Conservation (phyloP, 2,113 vertebrate species). For the Phyllopteryx taeniolatus region DNA sequence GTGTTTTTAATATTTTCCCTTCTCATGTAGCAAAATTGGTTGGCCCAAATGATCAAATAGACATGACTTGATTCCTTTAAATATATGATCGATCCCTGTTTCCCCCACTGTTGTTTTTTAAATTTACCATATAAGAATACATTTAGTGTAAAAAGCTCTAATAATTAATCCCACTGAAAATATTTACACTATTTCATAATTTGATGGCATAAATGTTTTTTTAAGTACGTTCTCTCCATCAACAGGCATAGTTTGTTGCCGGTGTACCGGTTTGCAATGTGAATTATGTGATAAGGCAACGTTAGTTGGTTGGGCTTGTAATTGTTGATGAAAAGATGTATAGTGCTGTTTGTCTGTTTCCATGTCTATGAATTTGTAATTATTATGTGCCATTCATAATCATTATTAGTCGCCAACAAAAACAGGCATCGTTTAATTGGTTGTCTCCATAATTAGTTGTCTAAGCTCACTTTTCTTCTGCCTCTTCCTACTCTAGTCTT, state of each 20-base stretch:
- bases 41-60: background rate
- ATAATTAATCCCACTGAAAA: constrained; percentile 29
- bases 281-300: constrained; percentile 61
- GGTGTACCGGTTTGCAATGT: constrained; percentile 22
- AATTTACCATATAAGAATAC: background rate
- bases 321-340: constrained; percentile 67
- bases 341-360: constrained; percentile 53
- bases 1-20: background rate
- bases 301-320: constrained; percentile 47
- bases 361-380: constrained; percentile 61
- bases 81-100: background rate
- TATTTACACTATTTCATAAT: constrained; percentile 23
- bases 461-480: constrained; percentile 41
- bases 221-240: constrained; percentile 39
- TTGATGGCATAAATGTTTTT: constrained; percentile 17
- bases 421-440: constrained; percentile 53
- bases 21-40: background rate
- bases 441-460: constrained; percentile 15
- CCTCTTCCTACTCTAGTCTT: constrained; percentile 4
- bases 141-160: constrained; percentile 25
- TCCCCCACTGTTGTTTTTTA: background rate
- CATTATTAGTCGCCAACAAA: constrained; percentile 58
- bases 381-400: constrained; percentile 53
- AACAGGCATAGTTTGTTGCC: constrained; percentile 31
- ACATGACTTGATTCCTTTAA: background rate